Percentiles rank a stretch among this genome's conserved stretches.
Evolutionary conservation across 2,797 vertebrate genomes (phyloP).

Genomic region (Melanotaenia parkinsoni): DNA sequence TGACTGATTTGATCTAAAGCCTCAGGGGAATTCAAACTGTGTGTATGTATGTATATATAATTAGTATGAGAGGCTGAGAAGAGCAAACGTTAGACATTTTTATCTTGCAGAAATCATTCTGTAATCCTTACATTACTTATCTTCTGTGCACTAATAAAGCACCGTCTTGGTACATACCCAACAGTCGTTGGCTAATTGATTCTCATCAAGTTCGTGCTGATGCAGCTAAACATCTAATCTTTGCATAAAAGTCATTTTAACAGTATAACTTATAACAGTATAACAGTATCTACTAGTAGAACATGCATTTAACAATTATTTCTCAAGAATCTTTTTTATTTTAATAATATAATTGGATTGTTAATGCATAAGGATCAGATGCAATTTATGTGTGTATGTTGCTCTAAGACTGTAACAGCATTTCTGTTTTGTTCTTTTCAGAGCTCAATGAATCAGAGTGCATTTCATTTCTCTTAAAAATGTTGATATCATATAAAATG

Average conservation of each 20-base stretch:
- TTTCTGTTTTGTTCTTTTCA: neutral
- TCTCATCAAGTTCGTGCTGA: neutral
- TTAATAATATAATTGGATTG: no score
- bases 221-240: neutral
- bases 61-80: neutral
- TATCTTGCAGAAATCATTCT: neutral
- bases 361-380: no score
- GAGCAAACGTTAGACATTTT: neutral
- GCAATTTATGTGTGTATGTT: neutral
- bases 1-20: conserved; percentile 8
- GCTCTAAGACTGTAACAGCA: neutral
- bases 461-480: neutral
- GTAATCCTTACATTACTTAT: neutral
- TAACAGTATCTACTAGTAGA: no score
- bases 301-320: no score
- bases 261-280: no score
- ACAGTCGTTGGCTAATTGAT: neutral
- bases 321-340: no score
- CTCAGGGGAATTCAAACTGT: neutral
- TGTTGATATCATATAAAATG: neutral
- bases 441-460: neutral
- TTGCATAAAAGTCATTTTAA: no score
- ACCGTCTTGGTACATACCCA: neutral
- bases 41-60: neutral
- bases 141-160: neutral